Conservation (phyloP, 37 sponge, comb jelly and placozoan species). For the Cliona cf. orientalis region DNA sequence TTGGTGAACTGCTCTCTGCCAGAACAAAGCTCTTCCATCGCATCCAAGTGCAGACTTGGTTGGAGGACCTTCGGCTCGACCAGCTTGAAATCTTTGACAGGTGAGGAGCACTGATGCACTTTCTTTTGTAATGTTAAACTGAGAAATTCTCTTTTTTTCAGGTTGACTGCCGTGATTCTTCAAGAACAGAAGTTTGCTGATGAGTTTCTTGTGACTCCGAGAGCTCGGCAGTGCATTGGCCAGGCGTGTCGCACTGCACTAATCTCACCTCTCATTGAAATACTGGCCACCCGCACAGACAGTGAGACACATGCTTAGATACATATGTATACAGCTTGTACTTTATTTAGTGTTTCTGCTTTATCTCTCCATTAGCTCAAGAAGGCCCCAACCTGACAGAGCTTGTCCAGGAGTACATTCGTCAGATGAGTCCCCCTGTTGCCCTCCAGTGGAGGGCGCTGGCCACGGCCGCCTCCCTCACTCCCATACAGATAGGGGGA, state of each 20-base stretch:
- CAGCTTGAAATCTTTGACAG: constrained; percentile 80
- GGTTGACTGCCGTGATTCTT: constrained; percentile 51
- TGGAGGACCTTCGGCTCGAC: constrained; percentile 9
- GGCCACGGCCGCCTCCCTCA: constrained; percentile 1
- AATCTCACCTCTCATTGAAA: constrained; percentile 59
- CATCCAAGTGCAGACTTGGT: constrained; percentile 60
- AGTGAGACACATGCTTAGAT: constrained; percentile 23
- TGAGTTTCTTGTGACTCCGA: constrained; percentile 32
- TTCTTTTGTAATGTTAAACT: neutral
- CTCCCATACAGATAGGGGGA: neutral
- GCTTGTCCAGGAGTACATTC: constrained; percentile 39
- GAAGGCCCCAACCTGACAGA: constrained; percentile 16
- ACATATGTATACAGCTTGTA: neutral
- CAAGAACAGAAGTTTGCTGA: constrained; percentile 81
- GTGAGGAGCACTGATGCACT: constrained; percentile 16
- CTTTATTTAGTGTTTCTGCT: neutral
- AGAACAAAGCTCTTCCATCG: constrained; percentile 52
- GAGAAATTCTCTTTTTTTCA: constrained; percentile 13
- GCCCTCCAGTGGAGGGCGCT: constrained; percentile 28
- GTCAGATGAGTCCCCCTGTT: constrained; percentile 25
- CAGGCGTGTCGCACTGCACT: constrained; percentile 56
- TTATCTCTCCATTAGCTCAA: neutral
- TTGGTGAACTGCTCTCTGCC: constrained; percentile 61
- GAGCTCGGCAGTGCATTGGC: constrained; percentile 56
- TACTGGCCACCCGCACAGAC: constrained; percentile 30